phyloP scores from a whole-genome alignment of 2,888 invertebrate genomes.

The Drosophila kambysellisi region DNA sequence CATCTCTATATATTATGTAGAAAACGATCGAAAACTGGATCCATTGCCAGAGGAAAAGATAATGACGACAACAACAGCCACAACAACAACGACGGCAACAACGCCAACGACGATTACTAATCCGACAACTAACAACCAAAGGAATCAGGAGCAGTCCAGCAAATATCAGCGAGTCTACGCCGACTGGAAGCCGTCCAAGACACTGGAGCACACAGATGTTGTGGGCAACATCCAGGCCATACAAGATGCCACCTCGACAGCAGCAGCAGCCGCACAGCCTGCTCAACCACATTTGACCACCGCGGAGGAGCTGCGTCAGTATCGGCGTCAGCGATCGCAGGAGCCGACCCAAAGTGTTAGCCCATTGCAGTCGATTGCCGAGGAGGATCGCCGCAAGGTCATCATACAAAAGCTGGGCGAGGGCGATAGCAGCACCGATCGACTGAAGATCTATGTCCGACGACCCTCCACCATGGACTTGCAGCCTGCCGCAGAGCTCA shows the following conservation, averaged over 20 bases:
- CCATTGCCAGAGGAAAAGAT: constrained; percentile 90
- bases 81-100: constrained; percentile 54
- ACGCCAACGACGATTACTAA: constrained; percentile 62
- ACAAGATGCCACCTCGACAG: constrained; percentile 88
- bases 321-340: constrained; percentile 87
- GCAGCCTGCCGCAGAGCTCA: constrained; percentile 37
- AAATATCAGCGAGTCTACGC: constrained; percentile 88
- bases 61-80: constrained; percentile 68
- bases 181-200: constrained; percentile 92
- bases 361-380: constrained; percentile 87
- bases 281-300: constrained; percentile 73
- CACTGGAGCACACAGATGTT: constrained; percentile 93
- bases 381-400: constrained; percentile 88
- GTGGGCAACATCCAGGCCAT: constrained; percentile 94
- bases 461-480: constrained; percentile 84
- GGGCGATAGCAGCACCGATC: constrained; percentile 85
- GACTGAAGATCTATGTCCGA: constrained; percentile 87
- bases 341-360: constrained; percentile 85
- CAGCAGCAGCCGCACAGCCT: constrained; percentile 84
- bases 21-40: constrained; percentile 92
- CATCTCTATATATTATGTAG: constrained; percentile 83
- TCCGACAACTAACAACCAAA: constrained; percentile 55
- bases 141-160: constrained; percentile 28
- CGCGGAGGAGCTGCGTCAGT: constrained; percentile 88
- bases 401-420: constrained; percentile 87